Evolutionary conservation across 2,113 vertebrate species (phyloP), one percentile per base, ranked within the genome.

Genomic region (Chloropsis cyanopogon): DNA sequence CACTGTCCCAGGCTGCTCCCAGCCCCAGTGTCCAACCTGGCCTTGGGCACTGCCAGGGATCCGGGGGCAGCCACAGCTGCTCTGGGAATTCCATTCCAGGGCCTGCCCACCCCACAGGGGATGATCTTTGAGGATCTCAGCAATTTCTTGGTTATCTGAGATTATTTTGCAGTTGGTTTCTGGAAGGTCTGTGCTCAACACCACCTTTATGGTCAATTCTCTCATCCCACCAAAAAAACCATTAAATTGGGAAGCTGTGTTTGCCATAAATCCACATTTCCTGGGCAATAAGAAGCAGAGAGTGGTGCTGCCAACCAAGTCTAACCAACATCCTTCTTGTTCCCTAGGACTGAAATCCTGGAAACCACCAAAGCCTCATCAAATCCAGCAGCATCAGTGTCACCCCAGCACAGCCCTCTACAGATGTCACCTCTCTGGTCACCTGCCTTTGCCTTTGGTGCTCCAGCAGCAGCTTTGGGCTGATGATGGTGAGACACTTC

Each of bases 351-450:
- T 70, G 49, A 8, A 54, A 33, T 9, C 19, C 47, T 29, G 52
- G 57, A 14, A 66, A 20, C 0, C 2, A 7, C 19, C 41, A 1
- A 2, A 21, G 28, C 23, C 11, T 47, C 50, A 12, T n/a, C 76
- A 31, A 29, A 14, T 4, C 31, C 63, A 29, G n/a, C 64, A n/a
- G 28, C 44, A 12, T 0, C 0, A 8, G 44, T 35, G 37, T 22
- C 42, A 23, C 12, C 39, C 15, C 21, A 46, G 63, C 57, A 23
- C 0, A 3, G 37, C 31, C 47, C 86, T 46, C 5, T 0, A 14
- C 71, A 77, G 20, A 2, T 1, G 2, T 12, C 68, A 12, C 25
- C 54, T 21, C 39, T 18, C 3, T 11, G 63, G 14, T 49, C 11
- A 12, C 16, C 31, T 80, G 53, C 44, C 37, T 2, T 4, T 21